Percentiles rank a stretch among this genome's conserved stretches.
Evolutionary conservation across 1,140 invertebrate species (phyloP).

Genomic region (Homarus americanus): DNA sequence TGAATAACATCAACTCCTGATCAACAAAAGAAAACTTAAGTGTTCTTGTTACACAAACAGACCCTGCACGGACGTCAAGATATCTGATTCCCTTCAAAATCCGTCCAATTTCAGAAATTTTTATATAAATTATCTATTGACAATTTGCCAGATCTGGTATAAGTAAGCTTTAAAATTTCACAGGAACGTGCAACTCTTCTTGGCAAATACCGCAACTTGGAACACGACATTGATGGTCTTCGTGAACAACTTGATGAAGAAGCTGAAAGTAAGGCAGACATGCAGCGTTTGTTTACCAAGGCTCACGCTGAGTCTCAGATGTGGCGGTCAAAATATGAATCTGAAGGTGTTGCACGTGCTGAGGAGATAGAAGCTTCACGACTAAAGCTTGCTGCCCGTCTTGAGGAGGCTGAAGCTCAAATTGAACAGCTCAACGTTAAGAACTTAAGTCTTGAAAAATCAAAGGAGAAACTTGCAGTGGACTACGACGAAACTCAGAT

Average conservation of each 20-base stretch:
- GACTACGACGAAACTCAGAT: conserved; percentile 83
- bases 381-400: conserved; percentile 46
- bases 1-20: no score
- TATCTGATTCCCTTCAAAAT: no score
- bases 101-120: no score
- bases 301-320: conserved; percentile 46
- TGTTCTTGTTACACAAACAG: no score
- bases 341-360: conserved; percentile 49
- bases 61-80: no score
- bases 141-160: background rate
- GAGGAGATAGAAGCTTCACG: conserved; percentile 49
- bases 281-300: conserved; percentile 77
- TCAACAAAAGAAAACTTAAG: no score
- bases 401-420: conserved; percentile 52
- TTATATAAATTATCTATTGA: background rate
- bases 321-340: conserved; percentile 53
- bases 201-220: conserved; percentile 75
- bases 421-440: conserved; percentile 61
- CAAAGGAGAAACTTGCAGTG: conserved; percentile 80
- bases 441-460: conserved; percentile 80
- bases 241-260: conserved; percentile 78
- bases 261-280: conserved; percentile 79
- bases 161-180: background rate
- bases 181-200: conserved; percentile 75
- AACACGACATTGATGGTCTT: conserved; percentile 59